Evolutionary conservation across 2,113 vertebrate species (phyloP).

Genomic region (Semnornis frantzii): DNA sequence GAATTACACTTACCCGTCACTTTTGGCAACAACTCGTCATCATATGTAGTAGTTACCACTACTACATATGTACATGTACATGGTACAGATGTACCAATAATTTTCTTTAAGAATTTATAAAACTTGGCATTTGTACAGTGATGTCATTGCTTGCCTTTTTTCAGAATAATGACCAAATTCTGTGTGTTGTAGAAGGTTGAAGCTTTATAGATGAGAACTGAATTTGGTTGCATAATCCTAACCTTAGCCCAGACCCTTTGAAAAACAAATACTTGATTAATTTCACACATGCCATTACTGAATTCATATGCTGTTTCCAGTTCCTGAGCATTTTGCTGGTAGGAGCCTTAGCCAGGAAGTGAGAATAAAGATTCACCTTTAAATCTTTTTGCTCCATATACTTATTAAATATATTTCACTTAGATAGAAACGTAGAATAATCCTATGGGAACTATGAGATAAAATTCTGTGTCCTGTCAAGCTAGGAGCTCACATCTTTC

Average conservation of each 20-base stretch:
- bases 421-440: slow-evolving; percentile 1
- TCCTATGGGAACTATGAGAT: background rate
- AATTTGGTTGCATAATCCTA: background rate
- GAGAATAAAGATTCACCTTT: slow-evolving; percentile 21
- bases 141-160: background rate
- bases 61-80: no score
- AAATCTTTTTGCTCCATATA: background rate
- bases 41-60: background rate
- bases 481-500: background rate
- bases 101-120: background rate
- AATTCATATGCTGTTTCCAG: background rate
- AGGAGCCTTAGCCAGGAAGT: background rate
- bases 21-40: background rate
- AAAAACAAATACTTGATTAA: slow-evolving; percentile 19
- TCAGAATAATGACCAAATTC: background rate
- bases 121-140: background rate
- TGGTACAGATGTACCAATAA: background rate
- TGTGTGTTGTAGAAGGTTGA: background rate
- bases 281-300: background rate
- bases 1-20: background rate
- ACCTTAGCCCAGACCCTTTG: background rate
- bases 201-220: background rate
- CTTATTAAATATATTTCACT: slow-evolving; percentile 1
- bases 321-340: background rate
- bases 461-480: slow-evolving; percentile 20